These are phyloP conservation scores for Cantharis flavilabris DNA, from an alignment of 2,888 invertebrate species.

Conservation along the genomic window DNA sequence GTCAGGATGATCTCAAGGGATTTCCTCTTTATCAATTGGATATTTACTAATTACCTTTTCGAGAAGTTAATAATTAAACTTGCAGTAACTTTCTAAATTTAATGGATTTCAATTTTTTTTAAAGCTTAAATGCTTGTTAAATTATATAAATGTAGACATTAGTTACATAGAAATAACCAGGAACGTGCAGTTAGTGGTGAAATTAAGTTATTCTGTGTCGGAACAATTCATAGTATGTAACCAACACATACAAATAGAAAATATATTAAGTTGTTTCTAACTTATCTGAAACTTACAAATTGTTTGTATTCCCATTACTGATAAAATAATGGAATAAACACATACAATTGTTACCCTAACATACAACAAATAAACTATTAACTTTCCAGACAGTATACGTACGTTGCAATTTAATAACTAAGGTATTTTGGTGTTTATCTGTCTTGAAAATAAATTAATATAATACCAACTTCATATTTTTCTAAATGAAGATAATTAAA, in stretches of 20 bases:
- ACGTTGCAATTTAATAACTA: background rate
- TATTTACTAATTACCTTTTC: background rate
- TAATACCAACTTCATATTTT: background rate
- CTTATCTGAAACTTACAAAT: background rate
- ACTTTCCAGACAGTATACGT: background rate
- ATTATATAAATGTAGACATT: background rate
- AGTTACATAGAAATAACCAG: background rate
- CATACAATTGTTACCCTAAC: background rate
- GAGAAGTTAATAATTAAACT: background rate
- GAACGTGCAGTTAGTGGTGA: background rate
- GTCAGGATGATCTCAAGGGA: no score
- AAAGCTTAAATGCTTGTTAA: background rate
- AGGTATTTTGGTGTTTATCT: background rate
- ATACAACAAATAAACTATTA: conserved; percentile 1
- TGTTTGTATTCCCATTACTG: background rate
- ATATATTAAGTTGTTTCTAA: background rate
- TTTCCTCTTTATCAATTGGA: no score
- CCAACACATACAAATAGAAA: background rate
- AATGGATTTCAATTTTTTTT: background rate
- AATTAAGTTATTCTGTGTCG: background rate
- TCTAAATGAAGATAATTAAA: background rate
- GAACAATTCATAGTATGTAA: background rate
- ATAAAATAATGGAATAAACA: background rate
- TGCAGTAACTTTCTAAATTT: background rate
- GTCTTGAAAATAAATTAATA: background rate